Evolutionary conservation across 2,113 vertebrate species (phyloP).

Genomic region (Percina caprodes): DNA sequence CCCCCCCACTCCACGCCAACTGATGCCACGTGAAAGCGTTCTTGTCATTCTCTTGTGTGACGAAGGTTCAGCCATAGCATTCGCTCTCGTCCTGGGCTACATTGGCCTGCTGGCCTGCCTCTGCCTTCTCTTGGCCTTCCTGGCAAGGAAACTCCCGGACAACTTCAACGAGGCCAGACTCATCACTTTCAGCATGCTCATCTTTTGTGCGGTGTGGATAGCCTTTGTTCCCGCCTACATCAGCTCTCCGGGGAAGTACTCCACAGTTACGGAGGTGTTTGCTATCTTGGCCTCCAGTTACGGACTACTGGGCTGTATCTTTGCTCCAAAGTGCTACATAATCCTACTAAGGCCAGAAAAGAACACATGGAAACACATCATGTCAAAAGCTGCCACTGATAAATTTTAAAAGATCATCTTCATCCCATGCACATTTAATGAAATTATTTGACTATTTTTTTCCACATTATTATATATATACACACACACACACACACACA

Average conservation of each 20-base stretch:
- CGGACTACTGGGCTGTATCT: conserved; percentile 84
- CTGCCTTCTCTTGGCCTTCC: conserved; percentile 84
- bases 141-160: conserved; percentile 84
- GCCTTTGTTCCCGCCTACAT: conserved; percentile 85
- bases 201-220: conserved; percentile 85
- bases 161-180: conserved; percentile 86
- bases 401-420: conserved; percentile 46
- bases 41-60: conserved; percentile 83
- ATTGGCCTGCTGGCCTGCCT: conserved; percentile 82
- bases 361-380: conserved; percentile 83
- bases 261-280: conserved; percentile 85
- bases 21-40: conserved; percentile 76
- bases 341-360: conserved; percentile 82
- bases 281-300: conserved; percentile 86
- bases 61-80: conserved; percentile 77
- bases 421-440: background rate
- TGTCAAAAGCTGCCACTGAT: conserved; percentile 59
- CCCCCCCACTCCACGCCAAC: conserved; percentile 76
- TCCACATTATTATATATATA: background rate
- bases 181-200: conserved; percentile 86
- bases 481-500: too few species aligned
- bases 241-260: conserved; percentile 85
- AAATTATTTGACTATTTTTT: background rate
- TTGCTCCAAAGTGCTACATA: conserved; percentile 85
- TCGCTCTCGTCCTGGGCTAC: conserved; percentile 83